A percentile compares a stretch with the other conserved stretches of the same genome.
phyloP scores from a whole-genome alignment of 2,113 vertebrate species.

The Agapornis roseicollis region DNA sequence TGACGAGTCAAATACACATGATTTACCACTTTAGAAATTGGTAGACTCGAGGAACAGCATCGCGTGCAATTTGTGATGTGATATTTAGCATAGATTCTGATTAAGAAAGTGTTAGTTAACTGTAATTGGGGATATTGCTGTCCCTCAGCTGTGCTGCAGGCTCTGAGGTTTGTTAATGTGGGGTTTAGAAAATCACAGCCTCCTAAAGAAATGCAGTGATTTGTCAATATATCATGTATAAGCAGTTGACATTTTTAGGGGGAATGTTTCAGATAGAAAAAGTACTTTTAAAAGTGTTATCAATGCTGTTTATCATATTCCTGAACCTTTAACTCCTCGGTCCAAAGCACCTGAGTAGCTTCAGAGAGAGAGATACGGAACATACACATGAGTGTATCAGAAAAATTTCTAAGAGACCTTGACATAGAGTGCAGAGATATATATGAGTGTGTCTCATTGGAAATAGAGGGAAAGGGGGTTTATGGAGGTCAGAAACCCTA shows the following conservation, averaged over 20 bases:
- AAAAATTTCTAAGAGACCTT: conserved; percentile 39
- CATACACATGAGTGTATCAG: conserved; percentile 1
- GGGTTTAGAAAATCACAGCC: background rate
- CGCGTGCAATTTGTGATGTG: background rate
- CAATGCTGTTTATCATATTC: background rate
- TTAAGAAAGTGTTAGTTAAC: background rate
- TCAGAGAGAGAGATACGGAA: background rate
- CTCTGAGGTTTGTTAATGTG: background rate
- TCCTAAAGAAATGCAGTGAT: background rate
- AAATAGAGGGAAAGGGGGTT: conserved; percentile 29
- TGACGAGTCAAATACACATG: background rate
- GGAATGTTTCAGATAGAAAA: background rate
- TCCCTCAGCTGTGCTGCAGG: background rate
- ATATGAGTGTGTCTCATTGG: background rate
- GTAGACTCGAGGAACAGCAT: background rate
- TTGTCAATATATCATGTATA: background rate
- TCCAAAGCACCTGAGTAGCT: background rate
- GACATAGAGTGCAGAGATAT: conserved; percentile 30
- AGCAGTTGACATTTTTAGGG: background rate
- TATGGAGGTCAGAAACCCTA: conserved; percentile 39
- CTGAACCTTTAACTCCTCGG: background rate
- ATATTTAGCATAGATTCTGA: background rate
- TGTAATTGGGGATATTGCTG: background rate
- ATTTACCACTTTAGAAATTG: background rate
- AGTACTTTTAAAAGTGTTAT: background rate